Evolutionary conservation across 2,797 vertebrate species (phyloP).

Genomic region (Sebastes trivittatus): DNA sequence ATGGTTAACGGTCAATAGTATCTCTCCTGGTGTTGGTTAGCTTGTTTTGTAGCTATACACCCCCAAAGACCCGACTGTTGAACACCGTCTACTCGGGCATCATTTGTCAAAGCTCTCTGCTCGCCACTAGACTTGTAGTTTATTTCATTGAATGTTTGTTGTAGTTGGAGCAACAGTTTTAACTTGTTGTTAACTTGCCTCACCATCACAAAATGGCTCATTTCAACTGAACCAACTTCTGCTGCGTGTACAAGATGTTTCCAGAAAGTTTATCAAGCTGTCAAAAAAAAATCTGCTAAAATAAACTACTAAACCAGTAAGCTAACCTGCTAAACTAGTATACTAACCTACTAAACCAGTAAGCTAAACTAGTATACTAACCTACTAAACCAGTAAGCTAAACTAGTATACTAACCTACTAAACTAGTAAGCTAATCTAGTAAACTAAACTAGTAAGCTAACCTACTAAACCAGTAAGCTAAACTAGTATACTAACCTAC

Average conservation of each 20-base stretch:
- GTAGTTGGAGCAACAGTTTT: conserved; percentile 17
- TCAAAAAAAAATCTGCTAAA: conserved; percentile 42
- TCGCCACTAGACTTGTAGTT: not conserved
- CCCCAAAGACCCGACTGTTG: conserved; percentile 13
- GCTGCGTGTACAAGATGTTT: conserved; percentile 34
- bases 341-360: too few species aligned
- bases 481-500: too few species aligned
- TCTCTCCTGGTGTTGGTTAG: not conserved
- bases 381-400: not conserved
- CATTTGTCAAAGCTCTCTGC: conserved; percentile 18
- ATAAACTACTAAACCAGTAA: too few species aligned
- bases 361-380: not conserved
- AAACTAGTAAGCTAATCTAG: too few species aligned
- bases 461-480: not conserved
- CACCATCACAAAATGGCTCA: not conserved
- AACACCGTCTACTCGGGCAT: not conserved
- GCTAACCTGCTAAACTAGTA: not conserved
- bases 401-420: too few species aligned
- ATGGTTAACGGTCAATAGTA: not conserved
- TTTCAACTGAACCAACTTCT: not conserved
- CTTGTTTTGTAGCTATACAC: conserved; percentile 7
- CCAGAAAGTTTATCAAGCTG: conserved; percentile 70
- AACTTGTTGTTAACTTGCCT: not conserved
- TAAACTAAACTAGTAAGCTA: too few species aligned
- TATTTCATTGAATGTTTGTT: conserved; percentile 9